Base-by-base conservation (phyloP, 2,113 vertebrate genomes). In the Oenanthe oenanthe region DNA sequence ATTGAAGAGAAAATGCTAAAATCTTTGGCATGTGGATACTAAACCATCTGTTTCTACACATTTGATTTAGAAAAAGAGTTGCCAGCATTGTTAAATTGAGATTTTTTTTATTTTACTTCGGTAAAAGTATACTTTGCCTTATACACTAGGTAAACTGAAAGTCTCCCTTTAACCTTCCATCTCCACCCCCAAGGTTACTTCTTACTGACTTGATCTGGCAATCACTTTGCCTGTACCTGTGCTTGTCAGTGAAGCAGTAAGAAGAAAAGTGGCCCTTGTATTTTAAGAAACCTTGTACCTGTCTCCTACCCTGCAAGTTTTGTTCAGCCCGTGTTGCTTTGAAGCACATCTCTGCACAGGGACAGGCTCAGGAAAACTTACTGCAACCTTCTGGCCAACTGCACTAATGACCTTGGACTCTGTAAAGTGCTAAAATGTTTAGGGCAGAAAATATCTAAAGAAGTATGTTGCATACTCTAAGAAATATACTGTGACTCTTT, bases 261-360 rank as follows among this genome's bases (percentile, higher is more conserved):
- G 42, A 72, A 51, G 67, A 47, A 75, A 47, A 72, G 58, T 11
- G 9, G 18, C n/a, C 12, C 36, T 51, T 57, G 10, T 0, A 4
- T 19, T 74, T 4, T 75, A 34, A 62, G 11, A 28, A 58, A 24
- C 5, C 4, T 57, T 66, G 31, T 47, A 26, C 19, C 31, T 67
- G 42, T 62, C 47, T 82, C 42, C n/a, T 48, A 8, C 51, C 8
- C 42, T 78, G 14, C 26, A 34, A 42, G 16, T 32, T 75, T 75
- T 79, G 6, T 67, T 83, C 36, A 38, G 26, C 32, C 10, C 11
- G 0, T 9, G 26, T 38, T 73, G 29, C 68, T 83, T n/a, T n/a
- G 38, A 17, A 8, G 19, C 36, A 6, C 0, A 0, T 12, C n/a
- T 48, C 51, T 83, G 34, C 17, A 17, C 0, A 5, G 15, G 8